phyloP scores from a whole-genome alignment of 2,888 invertebrate genomes.

The Alviniconcha strummeri region DNA sequence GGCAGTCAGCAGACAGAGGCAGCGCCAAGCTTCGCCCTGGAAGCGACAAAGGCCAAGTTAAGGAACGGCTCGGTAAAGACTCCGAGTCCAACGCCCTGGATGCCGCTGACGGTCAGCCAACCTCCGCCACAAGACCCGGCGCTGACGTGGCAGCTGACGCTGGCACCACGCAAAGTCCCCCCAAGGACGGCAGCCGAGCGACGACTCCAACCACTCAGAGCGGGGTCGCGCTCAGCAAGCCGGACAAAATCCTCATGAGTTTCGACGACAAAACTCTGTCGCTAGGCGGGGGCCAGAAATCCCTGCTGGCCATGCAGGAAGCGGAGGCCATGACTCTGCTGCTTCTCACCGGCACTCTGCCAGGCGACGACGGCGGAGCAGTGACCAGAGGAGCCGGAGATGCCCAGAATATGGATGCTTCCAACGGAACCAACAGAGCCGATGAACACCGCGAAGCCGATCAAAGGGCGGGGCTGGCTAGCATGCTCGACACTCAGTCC shows the following conservation, averaged over 20 bases:
- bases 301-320: slow-evolving; percentile 8
- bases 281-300: background rate
- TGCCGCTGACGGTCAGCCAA: too few relatives aligned
- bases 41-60: too few relatives aligned
- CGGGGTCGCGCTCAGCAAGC: too few relatives aligned
- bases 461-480: background rate
- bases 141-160: too few relatives aligned
- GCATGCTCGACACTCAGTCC: background rate
- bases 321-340: slow-evolving; percentile 21
- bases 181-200: too few relatives aligned
- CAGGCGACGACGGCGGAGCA: slow-evolving; percentile 1
- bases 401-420: background rate
- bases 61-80: too few relatives aligned
- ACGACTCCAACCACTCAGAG: too few relatives aligned
- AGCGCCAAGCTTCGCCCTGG: background rate
- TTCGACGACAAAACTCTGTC: background rate
- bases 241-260: slow-evolving; percentile 4
- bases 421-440: background rate
- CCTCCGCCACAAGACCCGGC: too few relatives aligned
- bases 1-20: background rate
- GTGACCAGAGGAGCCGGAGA: slow-evolving; percentile 23
- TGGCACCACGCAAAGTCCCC: too few relatives aligned
- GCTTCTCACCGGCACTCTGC: slow-evolving; percentile 6
- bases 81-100: too few relatives aligned
- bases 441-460: background rate